phyloP scores from a whole-genome alignment of 1,140 invertebrate species.

The Belonocnema kinseyi region DNA sequence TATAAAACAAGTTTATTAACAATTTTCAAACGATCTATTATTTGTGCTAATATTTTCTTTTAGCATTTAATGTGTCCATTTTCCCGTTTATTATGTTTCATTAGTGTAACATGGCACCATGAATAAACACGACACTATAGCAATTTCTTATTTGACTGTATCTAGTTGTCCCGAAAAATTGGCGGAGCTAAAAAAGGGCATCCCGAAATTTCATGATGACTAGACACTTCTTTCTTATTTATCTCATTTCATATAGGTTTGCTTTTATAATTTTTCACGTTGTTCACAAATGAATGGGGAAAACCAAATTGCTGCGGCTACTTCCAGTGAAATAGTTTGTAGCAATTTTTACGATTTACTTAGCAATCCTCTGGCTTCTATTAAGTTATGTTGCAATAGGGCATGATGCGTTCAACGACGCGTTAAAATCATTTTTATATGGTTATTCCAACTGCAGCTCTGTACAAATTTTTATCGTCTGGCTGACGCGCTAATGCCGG shows the following conservation, averaged over 20 bases:
- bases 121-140: no score
- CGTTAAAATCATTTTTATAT: conserved; percentile 15
- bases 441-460: conserved; percentile 1
- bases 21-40: no score
- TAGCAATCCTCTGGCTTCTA: neutral
- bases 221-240: neutral
- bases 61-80: neutral
- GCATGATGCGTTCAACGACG: conserved; percentile 24
- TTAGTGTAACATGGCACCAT: no score
- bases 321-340: conserved; percentile 25
- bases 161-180: no score
- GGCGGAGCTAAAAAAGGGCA: no score
- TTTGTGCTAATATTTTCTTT: no score
- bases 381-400: conserved; percentile 10
- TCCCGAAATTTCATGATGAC: neutral
- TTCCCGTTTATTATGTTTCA: neutral
- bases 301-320: neutral
- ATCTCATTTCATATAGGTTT: neutral
- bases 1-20: no score
- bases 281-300: neutral
- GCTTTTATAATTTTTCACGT: conserved; percentile 9
- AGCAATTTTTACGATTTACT: conserved; percentile 22
- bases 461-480: neutral
- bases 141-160: no score
- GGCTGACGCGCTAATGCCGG: conserved; percentile 19